Evolutionary conservation across 2,888 invertebrate genomes (phyloP).

Genomic region (Syritta pipiens): DNA sequence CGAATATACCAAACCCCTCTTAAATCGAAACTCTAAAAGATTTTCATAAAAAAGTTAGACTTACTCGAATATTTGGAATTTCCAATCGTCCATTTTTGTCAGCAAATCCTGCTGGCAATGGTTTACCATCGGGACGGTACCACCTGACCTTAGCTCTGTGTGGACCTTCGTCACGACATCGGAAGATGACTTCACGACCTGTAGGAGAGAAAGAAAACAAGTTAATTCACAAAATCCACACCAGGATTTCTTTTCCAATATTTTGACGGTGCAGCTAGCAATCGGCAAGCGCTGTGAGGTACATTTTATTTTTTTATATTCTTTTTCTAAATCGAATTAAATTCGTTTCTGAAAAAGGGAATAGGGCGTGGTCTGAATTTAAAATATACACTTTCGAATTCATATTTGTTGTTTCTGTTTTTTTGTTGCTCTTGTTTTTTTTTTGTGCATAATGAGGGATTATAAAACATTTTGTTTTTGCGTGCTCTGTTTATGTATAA

Average conservation of each 20-base stretch:
- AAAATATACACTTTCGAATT: slow-evolving; percentile 41
- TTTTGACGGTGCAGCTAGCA: slow-evolving; percentile 37
- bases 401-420: slow-evolving; percentile 12
- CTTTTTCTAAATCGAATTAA: slow-evolving; percentile 11
- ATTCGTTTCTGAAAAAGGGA: slow-evolving; percentile 2
- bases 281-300: slow-evolving; percentile 28
- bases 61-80: slow-evolving; percentile 88
- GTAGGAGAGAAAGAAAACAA: background rate
- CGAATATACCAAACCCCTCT: background rate
- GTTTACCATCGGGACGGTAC: slow-evolving; percentile 85
- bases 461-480: slow-evolving; percentile 10
- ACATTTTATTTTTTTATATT: background rate
- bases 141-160: slow-evolving; percentile 87
- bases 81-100: slow-evolving; percentile 90
- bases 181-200: slow-evolving; percentile 96
- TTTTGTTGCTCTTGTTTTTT: too few relatives aligned
- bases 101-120: slow-evolving; percentile 87
- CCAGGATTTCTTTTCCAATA: background rate
- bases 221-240: background rate
- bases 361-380: slow-evolving; percentile 16
- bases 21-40: too few relatives aligned
- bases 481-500: slow-evolving; percentile 46
- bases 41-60: slow-evolving; percentile 12
- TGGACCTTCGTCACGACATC: slow-evolving; percentile 94
- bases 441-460: slow-evolving; percentile 24